Evolutionary conservation across 1,140 invertebrate genomes (phyloP), one percentile per base, ranked within the genome.

Genomic region (Drosophila grimshawi): DNA sequence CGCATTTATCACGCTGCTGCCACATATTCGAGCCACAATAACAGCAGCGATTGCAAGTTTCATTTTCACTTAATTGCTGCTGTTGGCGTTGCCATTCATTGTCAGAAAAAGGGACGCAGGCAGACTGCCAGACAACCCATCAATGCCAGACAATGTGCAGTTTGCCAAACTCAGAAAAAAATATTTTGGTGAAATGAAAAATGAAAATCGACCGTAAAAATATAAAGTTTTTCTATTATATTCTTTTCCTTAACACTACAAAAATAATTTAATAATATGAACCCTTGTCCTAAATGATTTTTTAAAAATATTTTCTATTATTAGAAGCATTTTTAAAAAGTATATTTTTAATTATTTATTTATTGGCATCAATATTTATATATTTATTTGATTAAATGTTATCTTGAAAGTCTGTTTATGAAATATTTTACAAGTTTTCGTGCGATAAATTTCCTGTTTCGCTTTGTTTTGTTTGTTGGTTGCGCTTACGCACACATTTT

Each of bases 1-100:
- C 71, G 80, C 85, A 89, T 89, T 89, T 89, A 89, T 89, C 85
- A 89, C 86, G 86, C 78, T 89, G 85, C 81, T 89, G 85, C 81
- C 85, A 81, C 80, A 88, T 85, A 90, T 85, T 81, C 80, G 57
- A 78, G 78, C 69, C 75, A 82, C 72, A 59, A 46, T 49, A 75
- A 69, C 52, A 61, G 56, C 57, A 53, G 57, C 65, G 59, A 70
- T 55, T 52, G 61, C 41, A 69, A 75, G 74, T 81, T 88, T 88
- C 85, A 62, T 67, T 89, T 89, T 88, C 73, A 76, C 69, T 88
- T 82, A 81, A 73, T 78, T 82, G 70, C 70, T 39, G 57, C 43
- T 11, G 64, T 56, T 27, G 35, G 43, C 19, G 19, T 19, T 19
- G 19, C 19, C 19, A 19, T 19, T 19, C 19, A 19, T 19, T 19